These are phyloP conservation scores for Xiphophorus couchianus DNA, from an alignment of 2,113 vertebrate species.

Conservation along the genomic window DNA sequence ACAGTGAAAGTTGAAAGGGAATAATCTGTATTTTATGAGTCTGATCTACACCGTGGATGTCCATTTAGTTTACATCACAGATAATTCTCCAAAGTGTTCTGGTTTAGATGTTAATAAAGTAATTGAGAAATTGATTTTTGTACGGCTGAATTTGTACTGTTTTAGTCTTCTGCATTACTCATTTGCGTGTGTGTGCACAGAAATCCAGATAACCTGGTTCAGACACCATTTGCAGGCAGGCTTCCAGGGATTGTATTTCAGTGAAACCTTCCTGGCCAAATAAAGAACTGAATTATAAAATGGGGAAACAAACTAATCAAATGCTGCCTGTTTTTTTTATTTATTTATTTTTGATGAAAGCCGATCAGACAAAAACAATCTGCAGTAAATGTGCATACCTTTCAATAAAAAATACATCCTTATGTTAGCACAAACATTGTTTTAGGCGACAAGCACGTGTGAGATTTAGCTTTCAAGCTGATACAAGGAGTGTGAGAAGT, in stretches of 20 bases:
- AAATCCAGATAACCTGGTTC: background rate
- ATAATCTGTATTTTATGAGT: too few relatives aligned
- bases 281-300: background rate
- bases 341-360: background rate
- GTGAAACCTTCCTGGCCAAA: background rate
- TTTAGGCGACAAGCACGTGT: background rate
- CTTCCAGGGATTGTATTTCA: background rate
- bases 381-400: background rate
- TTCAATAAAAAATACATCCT: background rate
- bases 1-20: too few relatives aligned
- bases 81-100: background rate
- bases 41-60: background rate
- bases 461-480: background rate
- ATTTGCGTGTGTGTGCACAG: background rate
- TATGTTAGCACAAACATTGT: background rate
- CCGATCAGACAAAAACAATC: background rate
- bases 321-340: background rate
- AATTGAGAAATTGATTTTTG: background rate
- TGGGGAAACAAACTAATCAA: background rate
- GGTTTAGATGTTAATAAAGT: background rate
- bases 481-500: background rate
- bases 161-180: background rate
- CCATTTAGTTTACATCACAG: background rate
- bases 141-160: background rate
- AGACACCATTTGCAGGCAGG: background rate